These are phyloP conservation scores for Falcunculus frontatus DNA, from an alignment of 2,113 vertebrate species.

Conservation along the genomic window DNA sequence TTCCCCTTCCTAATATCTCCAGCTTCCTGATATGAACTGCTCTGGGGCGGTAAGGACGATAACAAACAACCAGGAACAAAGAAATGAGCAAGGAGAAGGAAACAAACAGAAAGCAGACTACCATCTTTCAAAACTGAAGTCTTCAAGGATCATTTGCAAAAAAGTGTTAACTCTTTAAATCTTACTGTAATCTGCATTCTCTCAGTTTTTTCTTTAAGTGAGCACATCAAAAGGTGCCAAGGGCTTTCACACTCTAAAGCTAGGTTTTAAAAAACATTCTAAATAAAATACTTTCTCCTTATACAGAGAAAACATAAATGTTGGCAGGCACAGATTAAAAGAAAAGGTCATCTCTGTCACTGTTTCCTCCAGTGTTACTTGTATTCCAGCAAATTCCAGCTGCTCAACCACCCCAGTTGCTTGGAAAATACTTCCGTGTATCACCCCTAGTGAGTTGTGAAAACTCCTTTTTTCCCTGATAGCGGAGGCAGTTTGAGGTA, in stretches of 20 bases:
- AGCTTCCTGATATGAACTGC: neutral
- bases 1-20: neutral
- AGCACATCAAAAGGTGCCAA: neutral
- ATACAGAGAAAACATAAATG: neutral
- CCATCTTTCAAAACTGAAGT: neutral
- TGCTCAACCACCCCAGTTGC: neutral
- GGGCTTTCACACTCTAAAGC: neutral
- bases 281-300: neutral
- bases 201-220: neutral
- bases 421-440: neutral
- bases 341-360: neutral
- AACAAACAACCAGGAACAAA: neutral
- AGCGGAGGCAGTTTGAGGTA: neutral
- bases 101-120: neutral
- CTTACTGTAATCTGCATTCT: neutral
- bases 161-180: neutral
- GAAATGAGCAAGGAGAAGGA: neutral
- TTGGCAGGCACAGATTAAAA: neutral
- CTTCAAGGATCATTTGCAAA: neutral
- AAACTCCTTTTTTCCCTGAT: neutral
- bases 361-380: neutral
- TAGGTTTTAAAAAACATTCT: neutral
- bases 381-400: neutral
- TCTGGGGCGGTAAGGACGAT: neutral
- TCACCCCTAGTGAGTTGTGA: neutral